These are phyloP conservation scores for Heliconius sara DNA, from an alignment of 2,888 invertebrate genomes.

Conservation along the genomic window DNA sequence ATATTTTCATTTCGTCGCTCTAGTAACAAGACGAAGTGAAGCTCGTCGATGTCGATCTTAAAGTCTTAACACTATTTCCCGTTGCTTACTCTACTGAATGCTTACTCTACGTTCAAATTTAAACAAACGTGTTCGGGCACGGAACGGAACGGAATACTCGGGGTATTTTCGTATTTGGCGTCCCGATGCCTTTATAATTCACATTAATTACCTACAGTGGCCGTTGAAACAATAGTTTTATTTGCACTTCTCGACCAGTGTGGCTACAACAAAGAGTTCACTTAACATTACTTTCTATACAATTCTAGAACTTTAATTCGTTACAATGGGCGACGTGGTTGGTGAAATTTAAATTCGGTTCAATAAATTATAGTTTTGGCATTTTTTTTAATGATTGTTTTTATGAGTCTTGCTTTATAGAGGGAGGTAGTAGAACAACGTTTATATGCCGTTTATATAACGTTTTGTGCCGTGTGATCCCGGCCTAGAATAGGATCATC, in stretches of 20 bases:
- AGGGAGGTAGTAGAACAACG: no score
- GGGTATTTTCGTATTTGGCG: slow-evolving; percentile 38
- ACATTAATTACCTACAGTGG: slow-evolving; percentile 68
- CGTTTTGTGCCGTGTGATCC: no score
- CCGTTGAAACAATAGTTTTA: slow-evolving; percentile 72
- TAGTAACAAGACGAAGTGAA: not conserved
- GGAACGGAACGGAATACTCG: not conserved
- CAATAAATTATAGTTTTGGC: not conserved
- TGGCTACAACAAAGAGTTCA: slow-evolving; percentile 67
- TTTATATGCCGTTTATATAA: no score
- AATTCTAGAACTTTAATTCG: slow-evolving; percentile 71
- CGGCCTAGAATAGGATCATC: no score
- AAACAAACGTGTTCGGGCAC: slow-evolving; percentile 13
- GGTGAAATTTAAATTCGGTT: slow-evolving; percentile 1
- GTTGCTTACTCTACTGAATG: not conserved
- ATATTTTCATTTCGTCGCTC: not conserved
- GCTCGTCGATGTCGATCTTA: not conserved
- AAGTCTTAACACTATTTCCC: not conserved
- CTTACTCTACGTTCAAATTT: not conserved
- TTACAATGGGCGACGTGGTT: slow-evolving; percentile 47
- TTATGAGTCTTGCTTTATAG: no score
- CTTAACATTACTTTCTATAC: slow-evolving; percentile 72
- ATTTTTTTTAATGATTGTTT: not conserved
- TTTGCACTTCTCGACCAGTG: slow-evolving; percentile 61
- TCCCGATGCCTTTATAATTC: slow-evolving; percentile 59